phyloP scores from a whole-genome alignment of 2,113 vertebrate species.

The Alligator mississippiensis region DNA sequence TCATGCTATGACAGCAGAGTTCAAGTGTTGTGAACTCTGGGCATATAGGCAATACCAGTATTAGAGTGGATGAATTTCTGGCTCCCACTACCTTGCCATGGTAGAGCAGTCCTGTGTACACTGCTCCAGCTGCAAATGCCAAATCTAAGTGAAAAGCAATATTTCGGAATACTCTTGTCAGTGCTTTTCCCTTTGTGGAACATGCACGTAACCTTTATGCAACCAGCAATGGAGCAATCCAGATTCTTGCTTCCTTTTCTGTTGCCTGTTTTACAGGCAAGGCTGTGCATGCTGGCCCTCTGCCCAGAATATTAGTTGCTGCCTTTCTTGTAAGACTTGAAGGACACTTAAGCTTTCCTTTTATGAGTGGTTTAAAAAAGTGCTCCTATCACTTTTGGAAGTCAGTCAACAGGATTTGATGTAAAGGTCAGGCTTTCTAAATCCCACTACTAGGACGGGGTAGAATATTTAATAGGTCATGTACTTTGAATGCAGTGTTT shows the following conservation, averaged over 20 bases:
- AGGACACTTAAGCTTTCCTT: slow-evolving; percentile 46
- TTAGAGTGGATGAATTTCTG: background rate
- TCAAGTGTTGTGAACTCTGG: background rate
- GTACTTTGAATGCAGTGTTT: background rate
- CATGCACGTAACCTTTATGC: slow-evolving; percentile 63
- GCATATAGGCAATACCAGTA: background rate
- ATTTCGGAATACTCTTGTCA: slow-evolving; percentile 52
- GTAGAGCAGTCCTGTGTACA: background rate
- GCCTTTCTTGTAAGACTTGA: slow-evolving; percentile 68
- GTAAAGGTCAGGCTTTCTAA: background rate
- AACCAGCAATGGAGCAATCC: slow-evolving; percentile 72
- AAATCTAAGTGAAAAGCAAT: slow-evolving; percentile 55
- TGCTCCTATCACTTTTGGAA: background rate
- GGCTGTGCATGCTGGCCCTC: slow-evolving; percentile 69
- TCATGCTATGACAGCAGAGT: background rate
- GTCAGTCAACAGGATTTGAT: background rate
- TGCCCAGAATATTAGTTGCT: slow-evolving; percentile 69
- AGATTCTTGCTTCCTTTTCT: slow-evolving; percentile 69
- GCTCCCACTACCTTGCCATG: background rate
- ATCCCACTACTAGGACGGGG: background rate
- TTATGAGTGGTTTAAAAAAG: background rate
- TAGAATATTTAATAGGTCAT: background rate
- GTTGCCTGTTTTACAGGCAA: slow-evolving; percentile 68
- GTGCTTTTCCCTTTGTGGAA: slow-evolving; percentile 43
- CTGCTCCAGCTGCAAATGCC: slow-evolving; percentile 53